Base-by-base conservation (phyloP, 1,140 invertebrate genomes). In the Copidosoma floridanum region DNA sequence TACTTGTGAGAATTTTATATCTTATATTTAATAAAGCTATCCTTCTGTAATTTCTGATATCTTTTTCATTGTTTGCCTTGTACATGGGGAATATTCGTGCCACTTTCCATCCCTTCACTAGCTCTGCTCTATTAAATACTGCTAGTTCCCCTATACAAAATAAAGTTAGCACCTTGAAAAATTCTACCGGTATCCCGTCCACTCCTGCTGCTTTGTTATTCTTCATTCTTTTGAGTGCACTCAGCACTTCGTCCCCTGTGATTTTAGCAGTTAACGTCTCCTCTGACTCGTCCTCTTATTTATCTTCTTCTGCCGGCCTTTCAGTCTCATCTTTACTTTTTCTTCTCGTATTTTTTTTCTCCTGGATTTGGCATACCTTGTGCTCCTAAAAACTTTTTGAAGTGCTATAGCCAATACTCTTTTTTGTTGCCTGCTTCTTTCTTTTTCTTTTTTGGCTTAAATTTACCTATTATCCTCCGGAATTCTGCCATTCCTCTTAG, bases 151-250 rank as follows among this genome's bases (percentile, higher is more conserved):
- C 40, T 12, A 21, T 41, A 8, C 29, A 58, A 52, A 16, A 59
- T 57, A 43, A 52, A 18, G 24, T 59, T 61, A 60, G 11, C 8
- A n/a, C 16, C 47, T 73, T 73, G 32, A 75, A 47, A 20, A 71
- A 55, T 37, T 76, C 71, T n/a, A 65, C 62, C 32, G 58, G 61
- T 8, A 75, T 65, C 8, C 67, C 65, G 59, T 73, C 73, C 11
- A 61, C 58, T 27, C 71, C 70, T 27, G 53, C 38, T 41, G 46
- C 23, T n/a, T n/a, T n/a, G n/a, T n/a, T n/a, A n/a, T n/a, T n/a
- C n/a, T n/a, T n/a, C n/a, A n/a, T n/a, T n/a, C n/a, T n/a, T n/a
- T n/a, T n/a, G n/a, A n/a, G n/a, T n/a, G n/a, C n/a, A n/a, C n/a
- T n/a, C n/a, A n/a, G n/a, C n/a, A n/a, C n/a, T n/a, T n/a, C n/a